Evolutionary conservation across 2,113 vertebrate genomes (phyloP).

Genomic region (Aptenodytes patagonicus): DNA sequence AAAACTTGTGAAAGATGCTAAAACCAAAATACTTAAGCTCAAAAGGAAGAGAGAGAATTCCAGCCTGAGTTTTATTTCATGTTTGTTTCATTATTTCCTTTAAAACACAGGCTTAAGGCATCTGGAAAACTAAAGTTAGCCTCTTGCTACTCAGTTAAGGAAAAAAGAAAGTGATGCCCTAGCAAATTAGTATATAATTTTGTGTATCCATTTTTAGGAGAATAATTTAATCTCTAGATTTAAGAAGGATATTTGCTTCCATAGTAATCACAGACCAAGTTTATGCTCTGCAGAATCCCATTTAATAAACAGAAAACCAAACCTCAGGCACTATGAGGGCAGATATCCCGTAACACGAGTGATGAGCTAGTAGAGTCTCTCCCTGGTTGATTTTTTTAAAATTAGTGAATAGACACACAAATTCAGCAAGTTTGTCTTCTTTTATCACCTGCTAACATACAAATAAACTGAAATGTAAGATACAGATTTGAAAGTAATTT

Average conservation of each 20-base stretch:
- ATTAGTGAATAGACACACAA: background rate
- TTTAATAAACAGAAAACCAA: background rate
- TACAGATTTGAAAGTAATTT: background rate
- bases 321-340: fast-evolving
- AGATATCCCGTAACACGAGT: no score
- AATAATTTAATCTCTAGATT: background rate
- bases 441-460: background rate
- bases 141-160: background rate
- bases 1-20: background rate
- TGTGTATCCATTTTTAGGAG: background rate
- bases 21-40: background rate
- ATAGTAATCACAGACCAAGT: background rate
- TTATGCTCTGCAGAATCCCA: background rate
- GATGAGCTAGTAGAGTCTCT: background rate
- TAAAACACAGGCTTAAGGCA: background rate
- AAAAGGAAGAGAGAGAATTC: background rate
- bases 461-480: no score
- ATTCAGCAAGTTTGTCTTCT: background rate
- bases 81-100: background rate
- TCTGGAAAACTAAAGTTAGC: background rate
- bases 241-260: background rate
- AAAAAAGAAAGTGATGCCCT: background rate
- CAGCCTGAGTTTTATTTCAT: background rate
- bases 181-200: background rate
- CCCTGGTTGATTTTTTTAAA: background rate